A percentile compares a stretch with the other conserved stretches of the same genome.
Conservation (phyloP, 2,797 vertebrate species). For the Taenioides sp. region DNA sequence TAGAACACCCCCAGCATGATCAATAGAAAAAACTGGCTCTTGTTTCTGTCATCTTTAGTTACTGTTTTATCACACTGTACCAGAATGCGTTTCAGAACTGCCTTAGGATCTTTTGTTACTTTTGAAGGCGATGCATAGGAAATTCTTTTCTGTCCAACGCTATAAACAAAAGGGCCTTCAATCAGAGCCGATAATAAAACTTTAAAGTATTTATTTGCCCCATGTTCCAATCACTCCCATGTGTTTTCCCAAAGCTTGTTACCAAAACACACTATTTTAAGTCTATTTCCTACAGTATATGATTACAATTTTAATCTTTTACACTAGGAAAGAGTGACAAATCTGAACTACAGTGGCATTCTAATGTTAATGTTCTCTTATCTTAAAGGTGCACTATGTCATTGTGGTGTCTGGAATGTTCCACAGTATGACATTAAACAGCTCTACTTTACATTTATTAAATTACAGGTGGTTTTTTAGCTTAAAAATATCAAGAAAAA, state of each 20-base stretch:
- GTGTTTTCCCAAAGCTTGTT: slow-evolving; percentile 16
- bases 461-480: too few relatives aligned
- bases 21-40: too few relatives aligned
- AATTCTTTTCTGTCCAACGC: neutral
- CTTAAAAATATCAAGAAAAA: too few relatives aligned
- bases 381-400: too few relatives aligned
- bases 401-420: too few relatives aligned
- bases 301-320: neutral
- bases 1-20: too few relatives aligned
- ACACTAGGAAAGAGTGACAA: neutral
- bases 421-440: too few relatives aligned
- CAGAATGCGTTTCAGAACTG: neutral
- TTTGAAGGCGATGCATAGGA: neutral
- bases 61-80: too few relatives aligned
- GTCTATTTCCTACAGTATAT: slow-evolving; percentile 2
- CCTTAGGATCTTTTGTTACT: neutral
- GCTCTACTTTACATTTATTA: too few relatives aligned
- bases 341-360: neutral
- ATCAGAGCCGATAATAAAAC: slow-evolving; percentile 7
- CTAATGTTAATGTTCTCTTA: too few relatives aligned
- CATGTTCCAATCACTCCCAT: slow-evolving; percentile 25
- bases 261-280: slow-evolving; percentile 7
- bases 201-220: slow-evolving; percentile 1
- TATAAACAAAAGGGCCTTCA: slow-evolving; percentile 2
- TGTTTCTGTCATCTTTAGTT: too few relatives aligned